These are phyloP conservation scores for Pogoniulus pusillus DNA, from an alignment of 2,797 vertebrate genomes.

Conservation along the genomic window DNA sequence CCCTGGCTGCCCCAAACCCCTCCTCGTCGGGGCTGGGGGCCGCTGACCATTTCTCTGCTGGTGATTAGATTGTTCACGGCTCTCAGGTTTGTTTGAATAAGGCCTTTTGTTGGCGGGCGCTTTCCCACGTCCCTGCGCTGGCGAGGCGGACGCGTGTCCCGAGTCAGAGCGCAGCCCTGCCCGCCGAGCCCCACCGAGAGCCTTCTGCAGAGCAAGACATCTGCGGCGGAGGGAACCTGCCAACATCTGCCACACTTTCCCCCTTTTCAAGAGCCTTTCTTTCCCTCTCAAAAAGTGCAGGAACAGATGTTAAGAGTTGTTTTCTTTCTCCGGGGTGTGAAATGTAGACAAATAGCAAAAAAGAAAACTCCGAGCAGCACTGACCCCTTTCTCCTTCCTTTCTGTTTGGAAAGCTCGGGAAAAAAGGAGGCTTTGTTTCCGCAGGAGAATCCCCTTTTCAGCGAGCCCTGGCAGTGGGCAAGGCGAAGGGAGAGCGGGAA, in stretches of 20 bases:
- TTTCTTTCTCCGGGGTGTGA: conserved; percentile 68
- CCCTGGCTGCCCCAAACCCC: neutral
- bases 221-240: conserved; percentile 75
- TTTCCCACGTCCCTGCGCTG: conserved; percentile 90
- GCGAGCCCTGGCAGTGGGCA: conserved; percentile 46
- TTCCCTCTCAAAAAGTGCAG: conserved; percentile 50
- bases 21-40: conserved; percentile 10
- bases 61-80: conserved; percentile 86
- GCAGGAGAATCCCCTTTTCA: conserved; percentile 60
- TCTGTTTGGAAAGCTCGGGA: neutral
- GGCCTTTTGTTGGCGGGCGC: conserved; percentile 80
- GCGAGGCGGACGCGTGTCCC: conserved; percentile 86
- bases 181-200: conserved; percentile 67
- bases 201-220: conserved; percentile 73
- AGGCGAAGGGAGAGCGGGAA: conserved; percentile 27
- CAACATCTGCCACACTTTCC: conserved; percentile 81
- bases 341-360: conserved; percentile 59
- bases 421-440: conserved; percentile 53
- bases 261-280: conserved; percentile 59
- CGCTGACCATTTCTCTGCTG: conserved; percentile 75
- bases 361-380: neutral
- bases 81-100: conserved; percentile 86
- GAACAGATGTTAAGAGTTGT: conserved; percentile 80
- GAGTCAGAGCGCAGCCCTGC: conserved; percentile 75
- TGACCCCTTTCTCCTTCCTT: neutral